These are phyloP conservation scores for Scolopax mira DNA, from an alignment of 2,113 vertebrate genomes.

Conservation along the genomic window DNA sequence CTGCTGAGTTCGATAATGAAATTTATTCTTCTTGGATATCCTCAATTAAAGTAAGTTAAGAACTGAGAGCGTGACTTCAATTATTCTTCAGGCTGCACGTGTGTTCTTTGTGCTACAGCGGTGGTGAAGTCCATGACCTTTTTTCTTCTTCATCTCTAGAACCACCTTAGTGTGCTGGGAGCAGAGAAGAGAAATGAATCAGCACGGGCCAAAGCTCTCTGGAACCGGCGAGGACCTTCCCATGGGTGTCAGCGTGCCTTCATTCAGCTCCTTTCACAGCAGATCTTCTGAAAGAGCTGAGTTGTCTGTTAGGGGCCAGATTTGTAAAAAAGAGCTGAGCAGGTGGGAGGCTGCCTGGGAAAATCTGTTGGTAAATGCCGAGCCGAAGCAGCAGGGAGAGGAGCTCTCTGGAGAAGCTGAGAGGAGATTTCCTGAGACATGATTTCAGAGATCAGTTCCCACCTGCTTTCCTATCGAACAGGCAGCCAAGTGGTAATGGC, in stretches of 20 bases:
- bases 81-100: constrained; percentile 32
- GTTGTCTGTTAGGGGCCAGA: not conserved
- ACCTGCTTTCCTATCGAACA: not conserved
- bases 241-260: not conserved
- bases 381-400: not conserved
- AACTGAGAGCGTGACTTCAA: constrained; percentile 39
- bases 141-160: not conserved
- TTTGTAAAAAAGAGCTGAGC: not conserved
- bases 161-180: not conserved
- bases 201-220: not conserved
- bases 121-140: not conserved
- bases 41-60: constrained; percentile 64
- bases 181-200: not conserved
- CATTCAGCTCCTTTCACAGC: not conserved
- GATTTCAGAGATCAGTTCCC: not conserved
- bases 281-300: not conserved
- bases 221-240: not conserved
- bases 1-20: constrained; percentile 56
- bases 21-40: constrained; percentile 67
- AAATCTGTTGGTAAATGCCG: not conserved
- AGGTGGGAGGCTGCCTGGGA: not conserved
- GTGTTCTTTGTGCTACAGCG: not conserved
- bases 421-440: not conserved
- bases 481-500: not conserved
- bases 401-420: not conserved